Evolutionary conservation across 2,888 invertebrate genomes (phyloP).

Genomic region (Odontothrips loti): DNA sequence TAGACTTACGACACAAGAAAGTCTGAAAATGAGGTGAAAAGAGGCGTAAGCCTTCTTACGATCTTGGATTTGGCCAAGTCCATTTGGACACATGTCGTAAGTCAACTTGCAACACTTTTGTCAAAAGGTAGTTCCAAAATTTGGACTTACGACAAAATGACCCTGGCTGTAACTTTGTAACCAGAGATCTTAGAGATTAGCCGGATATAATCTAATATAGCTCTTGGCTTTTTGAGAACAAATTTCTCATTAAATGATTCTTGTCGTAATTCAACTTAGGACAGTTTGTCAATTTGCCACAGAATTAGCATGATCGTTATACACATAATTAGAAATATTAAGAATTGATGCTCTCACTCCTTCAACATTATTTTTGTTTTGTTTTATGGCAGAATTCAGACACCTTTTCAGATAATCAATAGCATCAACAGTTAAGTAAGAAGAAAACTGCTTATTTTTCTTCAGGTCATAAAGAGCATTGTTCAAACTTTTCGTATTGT

Average conservation of each 20-base stretch:
- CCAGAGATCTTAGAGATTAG: neutral
- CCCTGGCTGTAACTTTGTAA: neutral
- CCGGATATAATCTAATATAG: neutral
- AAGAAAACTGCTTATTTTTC: no score
- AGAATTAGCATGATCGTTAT: no score
- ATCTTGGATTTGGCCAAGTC: neutral
- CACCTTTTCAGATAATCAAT: no score
- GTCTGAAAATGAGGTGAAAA: neutral
- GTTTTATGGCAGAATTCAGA: no score
- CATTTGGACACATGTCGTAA: neutral
- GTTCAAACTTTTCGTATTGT: no score
- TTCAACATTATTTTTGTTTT: no score
- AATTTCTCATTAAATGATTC: neutral
- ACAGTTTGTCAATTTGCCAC: neutral
- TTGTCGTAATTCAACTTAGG: neutral
- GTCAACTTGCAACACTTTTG: neutral
- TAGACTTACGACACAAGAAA: no score
- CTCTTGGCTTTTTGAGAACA: neutral
- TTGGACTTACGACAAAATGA: neutral
- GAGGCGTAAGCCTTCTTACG: neutral
- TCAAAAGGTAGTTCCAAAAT: neutral
- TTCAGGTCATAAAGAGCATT: no score
- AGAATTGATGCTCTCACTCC: no score
- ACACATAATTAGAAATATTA: no score
- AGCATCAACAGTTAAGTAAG: no score